A percentile compares a stretch with the other conserved stretches of the same genome.
Evolutionary conservation across 2,113 vertebrate genomes (phyloP).

Genomic region (Mustela nigripes): DNA sequence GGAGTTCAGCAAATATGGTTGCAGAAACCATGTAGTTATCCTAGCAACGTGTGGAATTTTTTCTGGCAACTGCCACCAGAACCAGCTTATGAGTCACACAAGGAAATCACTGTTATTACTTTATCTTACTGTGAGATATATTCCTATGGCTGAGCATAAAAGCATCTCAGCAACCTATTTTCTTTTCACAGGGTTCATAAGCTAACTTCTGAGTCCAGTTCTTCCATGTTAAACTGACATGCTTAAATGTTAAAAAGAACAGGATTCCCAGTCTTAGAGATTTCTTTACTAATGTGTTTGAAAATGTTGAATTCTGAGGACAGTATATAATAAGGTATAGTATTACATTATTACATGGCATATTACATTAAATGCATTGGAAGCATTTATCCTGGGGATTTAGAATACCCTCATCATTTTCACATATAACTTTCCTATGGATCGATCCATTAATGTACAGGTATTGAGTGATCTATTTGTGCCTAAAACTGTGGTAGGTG

Average conservation of each 20-base stretch:
- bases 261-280: not conserved
- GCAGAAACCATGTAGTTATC: conserved; percentile 7
- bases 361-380: conserved; percentile 2
- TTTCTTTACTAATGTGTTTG: conserved; percentile 47
- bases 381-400: conserved; percentile 22
- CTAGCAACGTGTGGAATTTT: conserved; percentile 1
- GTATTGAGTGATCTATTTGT: conserved; percentile 3
- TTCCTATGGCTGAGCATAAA: conserved; percentile 53
- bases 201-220: conserved; percentile 4
- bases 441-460: conserved; percentile 4
- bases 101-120: conserved; percentile 70
- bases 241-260: conserved; percentile 51
- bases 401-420: conserved; percentile 17
- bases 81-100: conserved; percentile 66
- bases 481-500: not conserved
- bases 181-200: conserved; percentile 46
- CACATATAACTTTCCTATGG: not conserved
- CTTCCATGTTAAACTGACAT: conserved; percentile 53
- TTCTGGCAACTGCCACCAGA: conserved; percentile 43
- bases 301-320: conserved; percentile 31
- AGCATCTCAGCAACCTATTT: conserved; percentile 54
- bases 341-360: not conserved
- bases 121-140: conserved; percentile 60
- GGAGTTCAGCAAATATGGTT: conserved; percentile 10
- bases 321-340: not conserved